Conservation (phyloP, 2,797 vertebrate species). For the Anabas testudineus region DNA sequence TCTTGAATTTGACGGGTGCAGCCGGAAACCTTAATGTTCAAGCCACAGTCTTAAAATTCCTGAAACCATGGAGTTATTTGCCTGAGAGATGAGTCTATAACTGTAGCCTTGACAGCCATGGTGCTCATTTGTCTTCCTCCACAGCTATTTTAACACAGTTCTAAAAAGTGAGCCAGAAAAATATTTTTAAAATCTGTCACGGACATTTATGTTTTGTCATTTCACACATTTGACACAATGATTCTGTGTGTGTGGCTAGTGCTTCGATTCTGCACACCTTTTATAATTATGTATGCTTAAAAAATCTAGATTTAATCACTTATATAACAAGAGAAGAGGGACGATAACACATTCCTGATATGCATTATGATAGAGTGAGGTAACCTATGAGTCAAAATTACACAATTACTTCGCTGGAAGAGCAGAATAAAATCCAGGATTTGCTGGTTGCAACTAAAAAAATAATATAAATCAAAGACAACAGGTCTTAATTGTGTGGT, state of each 20-base stretch:
- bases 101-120: conserved; percentile 48
- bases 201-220: not conserved
- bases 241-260: not conserved
- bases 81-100: conserved; percentile 57
- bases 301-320: not conserved
- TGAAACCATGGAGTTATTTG: conserved; percentile 48
- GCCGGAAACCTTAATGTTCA: conserved; percentile 66
- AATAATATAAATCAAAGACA: conserved; percentile 7
- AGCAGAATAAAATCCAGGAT: conserved; percentile 23
- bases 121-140: conserved; percentile 44
- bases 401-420: conserved; percentile 14
- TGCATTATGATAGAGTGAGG: not conserved
- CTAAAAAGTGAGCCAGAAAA: conserved; percentile 8
- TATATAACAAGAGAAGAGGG: not conserved
- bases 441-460: not conserved
- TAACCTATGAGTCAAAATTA: conserved; percentile 5
- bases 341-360: not conserved
- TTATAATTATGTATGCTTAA: not conserved
- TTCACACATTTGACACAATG: conserved; percentile 8
- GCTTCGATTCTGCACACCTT: not conserved
- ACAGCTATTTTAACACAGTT: conserved; percentile 24
- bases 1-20: conserved; percentile 60
- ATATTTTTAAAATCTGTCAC: not conserved
- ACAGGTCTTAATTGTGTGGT: not conserved
- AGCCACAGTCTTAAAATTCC: conserved; percentile 65